phyloP scores from a whole-genome alignment of 2,113 vertebrate genomes.

The chimpanzee (Pan troglodytes) region NHGRI_mPanTro3-v2.1_pri NC_072403.2:154762501-154763000 shows the following conservation, averaged over 20 bases:
- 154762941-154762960: conserved; percentile 35
- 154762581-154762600: not conserved
- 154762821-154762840: not conserved
- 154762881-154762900: not conserved
- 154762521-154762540: not conserved
- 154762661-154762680: not conserved
- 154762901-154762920: not conserved
- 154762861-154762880: not conserved
- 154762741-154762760: not conserved
- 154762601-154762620: not conserved
- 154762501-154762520: not conserved
- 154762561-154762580: not conserved
- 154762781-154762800: not conserved
- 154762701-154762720: not conserved
- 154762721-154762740: not conserved
- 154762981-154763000: not conserved
- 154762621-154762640: not conserved
- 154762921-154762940: not conserved
- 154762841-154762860: not conserved
- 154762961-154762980: not conserved
- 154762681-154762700: not conserved
- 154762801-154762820: not conserved
- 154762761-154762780: not conserved
- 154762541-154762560: not conserved
- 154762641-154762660: not conserved